Base-by-base conservation (phyloP, 2,888 invertebrate species). In the Agapetus fuscipes region DNA sequence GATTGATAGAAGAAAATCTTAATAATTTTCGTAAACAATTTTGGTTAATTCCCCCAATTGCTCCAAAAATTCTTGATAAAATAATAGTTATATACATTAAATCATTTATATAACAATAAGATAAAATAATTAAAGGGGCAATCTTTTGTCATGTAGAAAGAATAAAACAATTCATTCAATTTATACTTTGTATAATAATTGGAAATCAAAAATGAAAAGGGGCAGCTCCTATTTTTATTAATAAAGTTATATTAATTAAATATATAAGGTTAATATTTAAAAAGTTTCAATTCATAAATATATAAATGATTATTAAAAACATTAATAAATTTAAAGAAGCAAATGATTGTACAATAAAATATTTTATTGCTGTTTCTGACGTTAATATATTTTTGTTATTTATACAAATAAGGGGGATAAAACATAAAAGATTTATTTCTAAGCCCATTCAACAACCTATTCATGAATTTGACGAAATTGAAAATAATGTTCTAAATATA, bases 71-170 rank as follows among this genome's bases (percentile, higher is more conserved):
- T 32, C 61, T 52, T 46, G 67, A 69, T 27, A 66, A 28, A 46
- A 72, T 53, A 57, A 71, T 62, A 54, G 64, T 58, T 39, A 65
- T 48, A 45, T 59, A 51, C 53, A 71, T 52, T 55, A 70, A 60
- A 51, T 59, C 57, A 52, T 56, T 57, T 56, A 61, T 59, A 53
- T 59, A 55, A 55, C 61, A 60, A 56, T 69, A 71, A 34, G 65
- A 67, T 30, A 73, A 51, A 53, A 75, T 49, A 57, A 73, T 64
- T 62, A 77, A 59, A 2, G 76, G 76, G 25, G 72, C 65, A 62
- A 76, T 68, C 74, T 78, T 78, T 75, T 78, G 77, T 65, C 74
- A 76, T 0, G 72, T 72, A n/a, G n/a, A 61, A 74, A 61, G 63
- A 76, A 56, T 53, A 76, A 60, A 53, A 74, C 57, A 44, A 60